Evolutionary conservation across 2,888 invertebrate genomes (phyloP), one percentile per base, ranked within the genome.

Genomic region (Archips xylosteana): DNA sequence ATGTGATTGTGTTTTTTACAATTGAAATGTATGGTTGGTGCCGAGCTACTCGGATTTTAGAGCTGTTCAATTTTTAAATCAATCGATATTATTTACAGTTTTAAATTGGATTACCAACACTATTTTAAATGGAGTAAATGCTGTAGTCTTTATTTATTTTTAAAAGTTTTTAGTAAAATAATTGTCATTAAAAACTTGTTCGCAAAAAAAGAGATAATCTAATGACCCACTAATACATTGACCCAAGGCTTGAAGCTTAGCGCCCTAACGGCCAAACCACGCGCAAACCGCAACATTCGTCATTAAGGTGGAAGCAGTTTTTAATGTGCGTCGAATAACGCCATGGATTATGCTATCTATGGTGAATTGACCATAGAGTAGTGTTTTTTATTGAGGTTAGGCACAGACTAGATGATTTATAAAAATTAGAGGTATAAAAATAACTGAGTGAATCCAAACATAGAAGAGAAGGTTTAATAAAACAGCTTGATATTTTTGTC

Each of bases 301-400:
- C 65, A 42, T 59, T 66, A 66, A 65, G 65, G 60, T 64, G 32
- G 23, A 32, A 65, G 71, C 65, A 71, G 60, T 65, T 71, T 66
- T 71, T 71, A 39, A 42, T 32, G n/a, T 45, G 51, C n/a, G n/a
- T 39, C 51, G 39, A 69, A 49, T 12, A 59, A 13, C 54, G 13
- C 49, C 13, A 34, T 34, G 64, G 36, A 47, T 57, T 65, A 6
- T 51, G 47, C 63, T 59, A 49, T 71, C n/a, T 36, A 0, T 36
- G 60, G 60, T 4, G 2, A 32, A 12, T 36, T 10, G n/a, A 60
- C 36, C 36, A 60, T 57, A 57, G 32, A 32, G 13, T 57, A 10
- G 2, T 3, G 10, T 57, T 57, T 57, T 45, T 45, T 45, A 12
- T 2, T 12, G 10, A 0, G 2, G 10, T 45, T 3, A 3, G 45